These are phyloP conservation scores for Chalcosyrphus nemorum DNA, from an alignment of 2,888 invertebrate genomes.

Conservation along the genomic window DNA sequence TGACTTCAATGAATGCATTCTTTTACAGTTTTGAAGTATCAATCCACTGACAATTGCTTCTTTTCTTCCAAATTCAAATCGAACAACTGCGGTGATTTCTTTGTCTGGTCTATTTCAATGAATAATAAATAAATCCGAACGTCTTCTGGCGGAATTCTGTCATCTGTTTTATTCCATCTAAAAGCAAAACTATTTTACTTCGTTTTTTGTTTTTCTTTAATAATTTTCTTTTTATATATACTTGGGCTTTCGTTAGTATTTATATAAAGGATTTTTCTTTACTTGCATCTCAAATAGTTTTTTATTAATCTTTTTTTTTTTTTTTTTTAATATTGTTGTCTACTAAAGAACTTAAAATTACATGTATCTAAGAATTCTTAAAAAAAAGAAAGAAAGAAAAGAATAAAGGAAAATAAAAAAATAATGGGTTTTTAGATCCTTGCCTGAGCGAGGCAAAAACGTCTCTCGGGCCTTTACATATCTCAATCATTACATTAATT, in stretches of 20 bases:
- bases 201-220: slow-evolving; percentile 44
- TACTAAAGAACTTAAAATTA: slow-evolving; percentile 72
- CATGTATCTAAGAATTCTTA: slow-evolving; percentile 72
- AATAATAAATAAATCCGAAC: background rate
- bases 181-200: slow-evolving; percentile 64
- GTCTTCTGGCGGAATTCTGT: slow-evolving; percentile 14
- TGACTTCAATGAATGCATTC: no score
- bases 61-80: slow-evolving; percentile 32
- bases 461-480: slow-evolving; percentile 61
- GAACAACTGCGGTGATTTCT: background rate
- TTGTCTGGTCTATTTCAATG: background rate
- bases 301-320: slow-evolving; percentile 25
- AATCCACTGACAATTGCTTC: background rate
- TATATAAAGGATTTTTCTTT: slow-evolving; percentile 64
- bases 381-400: slow-evolving; percentile 46
- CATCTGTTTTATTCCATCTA: slow-evolving; percentile 37
- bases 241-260: slow-evolving; percentile 67
- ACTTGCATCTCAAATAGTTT: slow-evolving; percentile 67
- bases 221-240: slow-evolving; percentile 55
- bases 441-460: slow-evolving; percentile 66
- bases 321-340: slow-evolving; percentile 64
- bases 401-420: no score
- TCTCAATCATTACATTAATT: slow-evolving; percentile 28
- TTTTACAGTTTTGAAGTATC: no score
- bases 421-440: slow-evolving; percentile 57